These are phyloP conservation scores for Diabrotica virgifera DNA, from an alignment of 1,140 invertebrate genomes.

Conservation along the genomic window DNA sequence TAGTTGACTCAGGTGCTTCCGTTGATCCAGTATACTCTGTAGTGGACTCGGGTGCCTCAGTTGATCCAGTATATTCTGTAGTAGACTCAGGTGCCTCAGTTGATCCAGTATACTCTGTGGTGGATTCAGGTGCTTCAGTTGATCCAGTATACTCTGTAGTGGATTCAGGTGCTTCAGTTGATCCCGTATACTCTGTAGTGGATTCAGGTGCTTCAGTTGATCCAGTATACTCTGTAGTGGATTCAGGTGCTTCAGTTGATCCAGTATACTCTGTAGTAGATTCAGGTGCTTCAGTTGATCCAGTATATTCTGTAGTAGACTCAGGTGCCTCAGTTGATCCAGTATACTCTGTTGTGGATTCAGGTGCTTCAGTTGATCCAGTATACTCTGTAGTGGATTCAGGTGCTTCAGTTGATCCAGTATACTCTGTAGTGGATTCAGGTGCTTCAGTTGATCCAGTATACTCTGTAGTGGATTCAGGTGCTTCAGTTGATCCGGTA, in stretches of 20 bases:
- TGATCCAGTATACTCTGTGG: not conserved
- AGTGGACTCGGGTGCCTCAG: slow-evolving; percentile 10
- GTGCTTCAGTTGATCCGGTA: slow-evolving; percentile 18
- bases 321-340: slow-evolving; percentile 7
- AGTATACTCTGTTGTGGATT: not conserved
- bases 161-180: slow-evolving; percentile 3
- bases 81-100: slow-evolving; percentile 1
- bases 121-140: not conserved
- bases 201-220: slow-evolving; percentile 21
- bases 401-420: too few relatives aligned
- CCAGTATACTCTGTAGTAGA: slow-evolving; percentile 24
- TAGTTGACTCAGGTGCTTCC: slow-evolving; percentile 10
- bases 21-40: slow-evolving; percentile 23
- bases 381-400: slow-evolving; percentile 6
- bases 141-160: slow-evolving; percentile 7
- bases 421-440: not conserved
- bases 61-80: slow-evolving; percentile 30
- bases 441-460: not conserved
- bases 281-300: slow-evolving; percentile 14
- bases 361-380: not conserved
- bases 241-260: slow-evolving; percentile 19
- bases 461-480: not conserved
- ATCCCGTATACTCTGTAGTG: not conserved
- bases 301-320: slow-evolving; percentile 19
- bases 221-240: slow-evolving; percentile 16